phyloP scores from a whole-genome alignment of 2,888 invertebrate species.

The Brachyptera putata region DNA sequence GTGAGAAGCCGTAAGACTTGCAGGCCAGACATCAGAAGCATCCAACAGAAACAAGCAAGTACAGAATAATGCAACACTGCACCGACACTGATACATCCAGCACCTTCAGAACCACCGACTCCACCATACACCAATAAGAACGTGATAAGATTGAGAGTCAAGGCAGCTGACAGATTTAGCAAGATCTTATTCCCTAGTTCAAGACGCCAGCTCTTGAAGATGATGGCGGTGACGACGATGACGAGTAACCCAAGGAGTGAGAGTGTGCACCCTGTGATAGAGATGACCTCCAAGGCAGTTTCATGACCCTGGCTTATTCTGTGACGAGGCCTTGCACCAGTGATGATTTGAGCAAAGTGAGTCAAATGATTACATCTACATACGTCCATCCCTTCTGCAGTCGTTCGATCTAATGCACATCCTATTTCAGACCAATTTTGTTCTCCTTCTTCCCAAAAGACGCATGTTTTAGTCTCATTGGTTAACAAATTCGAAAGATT shows the following conservation, averaged over 20 bases:
- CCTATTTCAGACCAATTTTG: conserved; percentile 37
- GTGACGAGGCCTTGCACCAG: conserved; percentile 33
- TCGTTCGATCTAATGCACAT: conserved; percentile 28
- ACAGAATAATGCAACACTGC: conserved; percentile 63
- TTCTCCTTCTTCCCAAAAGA: conserved; percentile 54
- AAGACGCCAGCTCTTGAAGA: conserved; percentile 58
- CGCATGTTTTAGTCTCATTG: conserved; percentile 42
- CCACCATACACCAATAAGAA: conserved; percentile 38
- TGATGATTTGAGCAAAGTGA: conserved; percentile 55
- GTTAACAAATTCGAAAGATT: no score
- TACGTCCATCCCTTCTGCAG: conserved; percentile 26
- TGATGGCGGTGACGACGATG: conserved; percentile 54
- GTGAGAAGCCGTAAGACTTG: conserved; percentile 66
- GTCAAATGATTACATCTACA: conserved; percentile 56
- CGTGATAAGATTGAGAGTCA: conserved; percentile 55
- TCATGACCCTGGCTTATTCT: conserved; percentile 36
- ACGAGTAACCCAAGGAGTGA: conserved; percentile 55
- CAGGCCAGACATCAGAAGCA: conserved; percentile 63
- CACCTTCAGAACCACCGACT: conserved; percentile 30
- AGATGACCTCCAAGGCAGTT: conserved; percentile 53
- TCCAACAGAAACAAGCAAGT: conserved; percentile 66
- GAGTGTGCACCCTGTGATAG: conserved; percentile 54
- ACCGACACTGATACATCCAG: conserved; percentile 55
- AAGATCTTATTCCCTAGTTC: conserved; percentile 62
- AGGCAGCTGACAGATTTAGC: conserved; percentile 58